A percentile compares a stretch with the other conserved stretches of the same genome.
phyloP scores from a whole-genome alignment of 2,113 vertebrate species.

The Bothrops jararaca region DNA sequence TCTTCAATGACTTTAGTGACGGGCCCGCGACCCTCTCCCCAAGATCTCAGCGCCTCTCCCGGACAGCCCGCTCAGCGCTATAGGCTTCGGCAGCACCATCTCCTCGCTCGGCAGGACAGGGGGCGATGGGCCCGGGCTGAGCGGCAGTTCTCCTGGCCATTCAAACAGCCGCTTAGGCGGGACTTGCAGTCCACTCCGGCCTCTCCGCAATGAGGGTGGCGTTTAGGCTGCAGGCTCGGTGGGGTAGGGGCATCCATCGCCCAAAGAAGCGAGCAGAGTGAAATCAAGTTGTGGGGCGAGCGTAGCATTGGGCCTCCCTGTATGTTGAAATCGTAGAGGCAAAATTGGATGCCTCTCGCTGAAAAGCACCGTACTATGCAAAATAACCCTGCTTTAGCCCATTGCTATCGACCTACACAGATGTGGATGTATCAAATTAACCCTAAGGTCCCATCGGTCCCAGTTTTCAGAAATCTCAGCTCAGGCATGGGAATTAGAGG shows the following conservation, averaged over 20 bases:
- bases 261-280: background rate
- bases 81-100: conserved; percentile 9
- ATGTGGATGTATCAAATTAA: background rate
- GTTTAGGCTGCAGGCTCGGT: background rate
- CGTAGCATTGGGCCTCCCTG: background rate
- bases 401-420: background rate
- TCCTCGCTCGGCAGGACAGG: conserved; percentile 12
- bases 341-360: background rate
- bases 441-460: background rate
- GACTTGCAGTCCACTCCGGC: background rate
- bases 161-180: conserved; percentile 18
- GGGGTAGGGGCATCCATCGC: background rate
- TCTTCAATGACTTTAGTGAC: background rate
- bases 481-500: background rate
- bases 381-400: background rate
- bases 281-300: background rate
- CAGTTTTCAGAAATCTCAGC: background rate
- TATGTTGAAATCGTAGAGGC: background rate
- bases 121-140: conserved; percentile 34
- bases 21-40: background rate
- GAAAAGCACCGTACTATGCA: background rate
- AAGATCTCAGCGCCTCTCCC: background rate
- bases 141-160: conserved; percentile 50
- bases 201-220: background rate
- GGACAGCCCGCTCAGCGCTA: background rate